Evolutionary conservation across 2,113 vertebrate species (phyloP).

Genomic region (Periophthalmodon schlosseri): DNA sequence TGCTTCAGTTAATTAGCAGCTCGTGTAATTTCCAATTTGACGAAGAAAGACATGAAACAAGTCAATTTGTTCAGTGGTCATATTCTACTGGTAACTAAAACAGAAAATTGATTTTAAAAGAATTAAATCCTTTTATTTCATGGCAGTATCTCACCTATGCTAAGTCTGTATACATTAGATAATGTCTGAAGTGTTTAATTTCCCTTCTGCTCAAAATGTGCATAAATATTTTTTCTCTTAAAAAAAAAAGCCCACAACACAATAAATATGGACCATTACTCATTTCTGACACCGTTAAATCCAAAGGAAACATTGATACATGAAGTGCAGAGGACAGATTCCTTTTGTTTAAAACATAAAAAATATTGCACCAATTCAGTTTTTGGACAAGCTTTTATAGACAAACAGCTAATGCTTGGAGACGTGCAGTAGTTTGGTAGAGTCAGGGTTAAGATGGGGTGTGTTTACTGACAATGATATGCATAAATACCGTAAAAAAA

Average conservation of each 20-base stretch:
- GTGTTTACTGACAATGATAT: constrained; percentile 46
- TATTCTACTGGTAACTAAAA: neutral
- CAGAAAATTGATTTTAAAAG: neutral
- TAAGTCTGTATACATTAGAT: neutral
- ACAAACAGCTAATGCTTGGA: constrained; percentile 17
- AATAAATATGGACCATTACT: constrained; percentile 13
- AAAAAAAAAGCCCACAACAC: constrained; percentile 30
- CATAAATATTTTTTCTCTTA: constrained; percentile 15
- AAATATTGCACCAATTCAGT: constrained; percentile 67
- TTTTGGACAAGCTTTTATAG: constrained; percentile 53
- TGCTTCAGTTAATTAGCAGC: neutral
- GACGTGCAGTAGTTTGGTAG: constrained; percentile 4
- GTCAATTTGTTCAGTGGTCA: neutral
- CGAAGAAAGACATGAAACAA: neutral
- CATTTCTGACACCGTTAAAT: constrained; percentile 27
- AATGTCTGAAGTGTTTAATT: constrained; percentile 9
- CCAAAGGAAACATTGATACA: constrained; percentile 30
- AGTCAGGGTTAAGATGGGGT: constrained; percentile 4
- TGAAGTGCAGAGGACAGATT: constrained; percentile 33
- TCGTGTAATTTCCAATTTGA: neutral
- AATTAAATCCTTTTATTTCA: neutral
- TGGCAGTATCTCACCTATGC: neutral
- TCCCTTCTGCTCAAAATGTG: constrained; percentile 38
- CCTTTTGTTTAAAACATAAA: constrained; percentile 43
- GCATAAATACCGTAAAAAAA: constrained; percentile 72